These are phyloP conservation scores for Drosophila austrosaltans DNA, from an alignment of 2,888 invertebrate species.

Conservation along the genomic window DNA sequence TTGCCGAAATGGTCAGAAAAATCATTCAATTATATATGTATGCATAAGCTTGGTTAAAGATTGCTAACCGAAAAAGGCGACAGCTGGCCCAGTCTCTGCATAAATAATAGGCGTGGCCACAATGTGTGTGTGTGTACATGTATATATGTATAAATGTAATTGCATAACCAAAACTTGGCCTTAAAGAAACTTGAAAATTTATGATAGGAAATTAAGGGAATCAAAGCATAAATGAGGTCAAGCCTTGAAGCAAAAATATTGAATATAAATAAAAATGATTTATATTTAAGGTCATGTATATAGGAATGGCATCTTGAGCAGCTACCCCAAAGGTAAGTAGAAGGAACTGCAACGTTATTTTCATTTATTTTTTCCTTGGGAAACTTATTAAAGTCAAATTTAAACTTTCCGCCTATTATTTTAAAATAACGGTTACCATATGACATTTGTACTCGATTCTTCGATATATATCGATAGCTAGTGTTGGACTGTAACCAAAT, in stretches of 20 bases:
- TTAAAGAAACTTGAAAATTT: conserved; percentile 28
- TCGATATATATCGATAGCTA: background rate
- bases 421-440: too few species aligned
- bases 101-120: conserved; percentile 50
- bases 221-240: conserved; percentile 36
- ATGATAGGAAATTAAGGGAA: conserved; percentile 51
- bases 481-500: background rate
- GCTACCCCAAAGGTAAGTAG: background rate
- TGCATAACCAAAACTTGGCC: conserved; percentile 18
- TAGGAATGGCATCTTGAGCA: too few species aligned
- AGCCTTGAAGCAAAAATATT: background rate
- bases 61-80: conserved; percentile 33
- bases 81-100: conserved; percentile 51
- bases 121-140: conserved; percentile 16
- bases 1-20: conserved; percentile 71
- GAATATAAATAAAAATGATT: background rate
- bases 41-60: conserved; percentile 35
- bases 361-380: too few species aligned
- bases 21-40: conserved; percentile 72
- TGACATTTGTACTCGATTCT: too few species aligned
- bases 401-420: too few species aligned
- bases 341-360: too few species aligned
- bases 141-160: conserved; percentile 12
- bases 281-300: background rate
- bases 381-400: too few species aligned